phyloP scores from a whole-genome alignment of 2,888 invertebrate genomes.

The Brachyptera putata region DNA sequence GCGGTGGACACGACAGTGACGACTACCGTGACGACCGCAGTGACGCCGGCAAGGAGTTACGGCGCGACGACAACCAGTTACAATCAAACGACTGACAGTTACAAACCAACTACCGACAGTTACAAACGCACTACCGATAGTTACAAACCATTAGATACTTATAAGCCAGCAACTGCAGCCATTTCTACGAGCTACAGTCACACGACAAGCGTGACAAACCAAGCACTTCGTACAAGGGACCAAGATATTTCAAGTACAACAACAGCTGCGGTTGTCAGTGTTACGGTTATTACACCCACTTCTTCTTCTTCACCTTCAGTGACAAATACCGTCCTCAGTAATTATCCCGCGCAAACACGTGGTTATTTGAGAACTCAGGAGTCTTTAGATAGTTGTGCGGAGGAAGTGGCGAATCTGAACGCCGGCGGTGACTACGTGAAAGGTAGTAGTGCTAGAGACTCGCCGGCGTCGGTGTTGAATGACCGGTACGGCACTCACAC shows the following conservation, averaged over 20 bases:
- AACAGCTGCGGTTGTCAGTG: conserved; percentile 38
- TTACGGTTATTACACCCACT: conserved; percentile 25
- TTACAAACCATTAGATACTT: conserved; percentile 6
- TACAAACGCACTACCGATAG: conserved; percentile 1
- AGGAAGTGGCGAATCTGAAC: conserved; percentile 39
- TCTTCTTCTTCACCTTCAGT: conserved; percentile 27
- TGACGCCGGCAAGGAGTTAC: conserved; percentile 9
- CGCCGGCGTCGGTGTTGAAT: conserved; percentile 47
- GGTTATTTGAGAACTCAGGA: conserved; percentile 43
- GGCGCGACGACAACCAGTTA: not conserved
- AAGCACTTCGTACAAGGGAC: conserved; percentile 7
- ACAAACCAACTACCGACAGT: not conserved
- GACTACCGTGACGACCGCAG: conserved; percentile 4
- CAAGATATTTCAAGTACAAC: conserved; percentile 30
- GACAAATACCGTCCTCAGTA: conserved; percentile 21
- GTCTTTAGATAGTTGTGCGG: conserved; percentile 49
- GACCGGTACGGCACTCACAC: conserved; percentile 41
- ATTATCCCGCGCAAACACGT: conserved; percentile 7
- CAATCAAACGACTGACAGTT: conserved; percentile 9
- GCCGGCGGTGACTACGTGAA: conserved; percentile 6
- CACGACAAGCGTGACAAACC: conserved; percentile 7
- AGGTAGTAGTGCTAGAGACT: conserved; percentile 40
- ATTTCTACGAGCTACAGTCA: not conserved
- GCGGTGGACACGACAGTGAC: conserved; percentile 37
- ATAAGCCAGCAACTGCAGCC: not conserved